A percentile compares a stretch with the other conserved stretches of the same genome.
Conservation (phyloP, 2,888 invertebrate genomes). For the Calephelis perditalis region DNA sequence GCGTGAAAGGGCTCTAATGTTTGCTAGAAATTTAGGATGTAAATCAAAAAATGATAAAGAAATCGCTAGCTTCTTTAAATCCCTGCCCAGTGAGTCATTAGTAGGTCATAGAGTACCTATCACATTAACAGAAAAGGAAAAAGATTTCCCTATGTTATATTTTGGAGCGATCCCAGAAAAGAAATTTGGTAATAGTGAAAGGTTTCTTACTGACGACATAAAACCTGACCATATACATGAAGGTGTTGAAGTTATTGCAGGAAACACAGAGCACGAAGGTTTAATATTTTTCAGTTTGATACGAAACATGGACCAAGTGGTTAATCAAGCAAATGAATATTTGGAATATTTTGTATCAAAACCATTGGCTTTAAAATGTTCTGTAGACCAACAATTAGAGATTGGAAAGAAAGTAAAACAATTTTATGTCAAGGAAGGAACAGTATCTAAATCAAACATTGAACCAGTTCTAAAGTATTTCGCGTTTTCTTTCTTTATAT, state of each 20-base stretch:
- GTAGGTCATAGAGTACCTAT: conserved; percentile 34
- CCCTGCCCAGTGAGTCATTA: conserved; percentile 40
- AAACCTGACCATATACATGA: conserved; percentile 63
- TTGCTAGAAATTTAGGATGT: conserved; percentile 46
- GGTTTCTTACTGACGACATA: conserved; percentile 51
- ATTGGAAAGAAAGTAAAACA: conserved; percentile 40
- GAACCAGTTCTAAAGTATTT: conserved; percentile 35
- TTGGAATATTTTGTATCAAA: conserved; percentile 45
- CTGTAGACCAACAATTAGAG: conserved; percentile 39
- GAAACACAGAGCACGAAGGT: conserved; percentile 85
- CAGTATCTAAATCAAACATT: conserved; percentile 34
- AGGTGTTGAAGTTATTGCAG: conserved; percentile 82
- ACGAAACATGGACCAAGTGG: conserved; percentile 29
- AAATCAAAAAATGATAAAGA: conserved; percentile 45
- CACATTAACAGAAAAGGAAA: conserved; percentile 31
- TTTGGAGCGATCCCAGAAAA: conserved; percentile 44
- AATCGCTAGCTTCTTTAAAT: conserved; percentile 47
- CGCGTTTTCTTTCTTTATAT: conserved; percentile 36
- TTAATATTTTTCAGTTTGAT: conserved; percentile 31
- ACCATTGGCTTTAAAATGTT: conserved; percentile 35
- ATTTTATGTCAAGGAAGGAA: conserved; percentile 41
- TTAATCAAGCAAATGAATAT: conserved; percentile 38
- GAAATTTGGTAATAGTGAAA: conserved; percentile 43
- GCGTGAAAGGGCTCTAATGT: conserved; percentile 56
- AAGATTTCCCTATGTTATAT: conserved; percentile 31